These are phyloP conservation scores for Leptogaster cylindrica DNA, from an alignment of 2,888 invertebrate species.

Conservation along the genomic window DNA sequence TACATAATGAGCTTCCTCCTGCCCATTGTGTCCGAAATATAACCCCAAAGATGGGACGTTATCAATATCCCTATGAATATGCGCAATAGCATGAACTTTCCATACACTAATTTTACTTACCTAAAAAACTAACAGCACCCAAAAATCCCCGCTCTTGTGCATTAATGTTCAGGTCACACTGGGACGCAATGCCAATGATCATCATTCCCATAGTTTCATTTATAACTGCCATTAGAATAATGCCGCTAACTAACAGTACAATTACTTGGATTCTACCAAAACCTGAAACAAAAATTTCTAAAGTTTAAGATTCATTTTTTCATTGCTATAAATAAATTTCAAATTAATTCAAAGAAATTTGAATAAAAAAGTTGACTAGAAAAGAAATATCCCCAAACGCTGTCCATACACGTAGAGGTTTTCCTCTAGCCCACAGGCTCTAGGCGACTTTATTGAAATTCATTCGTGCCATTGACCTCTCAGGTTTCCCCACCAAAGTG, in stretches of 20 bases:
- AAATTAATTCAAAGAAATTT: no score
- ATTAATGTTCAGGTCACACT: slow-evolving; percentile 70
- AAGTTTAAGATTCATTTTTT: background rate
- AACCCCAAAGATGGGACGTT: slow-evolving; percentile 69
- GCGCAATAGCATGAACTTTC: background rate
- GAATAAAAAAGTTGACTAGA: no score
- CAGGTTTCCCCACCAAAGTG: no score
- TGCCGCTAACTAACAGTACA: slow-evolving; percentile 68
- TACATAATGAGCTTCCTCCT: slow-evolving; percentile 63
- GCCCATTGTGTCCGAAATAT: slow-evolving; percentile 66
- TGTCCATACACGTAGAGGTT: no score
- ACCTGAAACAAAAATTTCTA: slow-evolving; percentile 60
- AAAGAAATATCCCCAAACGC: no score
- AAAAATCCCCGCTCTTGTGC: slow-evolving; percentile 69
- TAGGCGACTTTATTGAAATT: no score
- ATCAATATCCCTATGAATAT: slow-evolving; percentile 62
- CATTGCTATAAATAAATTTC: background rate
- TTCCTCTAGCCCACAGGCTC: no score
- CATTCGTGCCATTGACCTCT: no score
- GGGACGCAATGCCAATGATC: slow-evolving; percentile 72
- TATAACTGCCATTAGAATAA: slow-evolving; percentile 72
- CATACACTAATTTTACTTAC: slow-evolving; percentile 57
- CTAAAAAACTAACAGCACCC: slow-evolving; percentile 71
- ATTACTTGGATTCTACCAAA: slow-evolving; percentile 70
- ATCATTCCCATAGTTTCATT: slow-evolving; percentile 73